A percentile compares a stretch with the other conserved stretches of the same genome.
phyloP scores from a whole-genome alignment of 2,797 vertebrate species.

The Orestias chungarensis region DNA sequence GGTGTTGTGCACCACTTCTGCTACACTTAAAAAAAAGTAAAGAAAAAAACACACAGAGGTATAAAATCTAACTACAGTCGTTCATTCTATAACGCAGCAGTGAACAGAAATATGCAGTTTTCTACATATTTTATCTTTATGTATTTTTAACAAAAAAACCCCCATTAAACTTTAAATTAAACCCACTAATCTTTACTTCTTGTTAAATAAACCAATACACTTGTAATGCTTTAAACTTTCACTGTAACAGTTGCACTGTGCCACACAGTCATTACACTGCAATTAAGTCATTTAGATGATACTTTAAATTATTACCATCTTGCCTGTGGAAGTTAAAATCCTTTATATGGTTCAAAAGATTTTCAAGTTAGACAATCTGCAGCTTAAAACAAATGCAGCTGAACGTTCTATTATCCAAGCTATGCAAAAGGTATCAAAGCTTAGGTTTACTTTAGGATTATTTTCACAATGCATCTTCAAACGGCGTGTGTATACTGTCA shows the following conservation, averaged over 20 bases:
- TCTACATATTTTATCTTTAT: neutral
- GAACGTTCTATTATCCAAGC: neutral
- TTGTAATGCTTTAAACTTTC: too few species aligned
- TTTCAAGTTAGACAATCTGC: neutral
- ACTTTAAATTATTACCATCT: neutral
- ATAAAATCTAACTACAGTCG: neutral
- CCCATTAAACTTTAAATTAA: too few species aligned
- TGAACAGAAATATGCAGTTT: neutral
- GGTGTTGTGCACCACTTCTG: neutral
- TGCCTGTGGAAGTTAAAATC: neutral
- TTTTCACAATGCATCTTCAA: slow-evolving; percentile 17
- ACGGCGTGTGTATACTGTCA: slow-evolving; percentile 17
- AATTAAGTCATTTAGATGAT: too few species aligned
- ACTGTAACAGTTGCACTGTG: too few species aligned
- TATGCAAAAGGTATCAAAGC: slow-evolving; percentile 5
- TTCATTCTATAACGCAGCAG: neutral
- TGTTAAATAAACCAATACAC: neutral
- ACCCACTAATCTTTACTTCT: neutral
- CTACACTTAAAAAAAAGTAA: neutral
- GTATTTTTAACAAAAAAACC: neutral
- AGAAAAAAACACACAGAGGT: neutral
- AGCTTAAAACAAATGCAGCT: neutral
- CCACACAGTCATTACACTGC: too few species aligned
- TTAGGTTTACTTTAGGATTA: slow-evolving; percentile 3
- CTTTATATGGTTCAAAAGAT: neutral